These are phyloP conservation scores for Ardeotis arabs DNA, from an alignment of 2,113 vertebrate genomes.

Conservation along the genomic window DNA sequence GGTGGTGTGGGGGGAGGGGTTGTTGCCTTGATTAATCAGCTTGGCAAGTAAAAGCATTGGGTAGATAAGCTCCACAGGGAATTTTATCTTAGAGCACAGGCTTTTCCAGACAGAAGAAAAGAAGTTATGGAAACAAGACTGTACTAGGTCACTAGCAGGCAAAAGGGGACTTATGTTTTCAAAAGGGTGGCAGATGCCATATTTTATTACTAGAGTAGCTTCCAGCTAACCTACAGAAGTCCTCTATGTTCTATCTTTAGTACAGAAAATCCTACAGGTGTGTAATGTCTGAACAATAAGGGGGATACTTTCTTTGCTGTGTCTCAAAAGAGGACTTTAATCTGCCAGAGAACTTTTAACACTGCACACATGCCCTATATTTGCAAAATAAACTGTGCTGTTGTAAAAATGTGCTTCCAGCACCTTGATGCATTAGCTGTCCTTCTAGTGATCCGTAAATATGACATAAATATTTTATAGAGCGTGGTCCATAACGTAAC, in stretches of 20 bases:
- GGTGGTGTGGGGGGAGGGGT: not conserved
- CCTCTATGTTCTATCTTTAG: not conserved
- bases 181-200: not conserved
- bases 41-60: not conserved
- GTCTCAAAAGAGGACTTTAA: not conserved
- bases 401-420: not conserved
- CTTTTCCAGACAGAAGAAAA: not conserved
- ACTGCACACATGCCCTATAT: not conserved
- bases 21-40: not conserved
- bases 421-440: not conserved
- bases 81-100: not conserved
- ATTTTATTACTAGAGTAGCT: not conserved
- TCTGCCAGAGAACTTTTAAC: not conserved
- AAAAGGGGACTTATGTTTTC: not conserved
- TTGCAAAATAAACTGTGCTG: not conserved
- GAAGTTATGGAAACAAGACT: not conserved
- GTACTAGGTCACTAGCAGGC: not conserved
- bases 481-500: not conserved
- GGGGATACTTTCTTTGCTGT: not conserved
- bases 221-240: not conserved
- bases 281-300: not conserved
- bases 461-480: conserved; percentile 33
- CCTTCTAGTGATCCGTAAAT: conserved; percentile 40
- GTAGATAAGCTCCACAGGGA: not conserved
- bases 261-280: not conserved